Evolutionary conservation across 2,888 invertebrate genomes (phyloP).

Genomic region (Drosophila nigricruria): DNA sequence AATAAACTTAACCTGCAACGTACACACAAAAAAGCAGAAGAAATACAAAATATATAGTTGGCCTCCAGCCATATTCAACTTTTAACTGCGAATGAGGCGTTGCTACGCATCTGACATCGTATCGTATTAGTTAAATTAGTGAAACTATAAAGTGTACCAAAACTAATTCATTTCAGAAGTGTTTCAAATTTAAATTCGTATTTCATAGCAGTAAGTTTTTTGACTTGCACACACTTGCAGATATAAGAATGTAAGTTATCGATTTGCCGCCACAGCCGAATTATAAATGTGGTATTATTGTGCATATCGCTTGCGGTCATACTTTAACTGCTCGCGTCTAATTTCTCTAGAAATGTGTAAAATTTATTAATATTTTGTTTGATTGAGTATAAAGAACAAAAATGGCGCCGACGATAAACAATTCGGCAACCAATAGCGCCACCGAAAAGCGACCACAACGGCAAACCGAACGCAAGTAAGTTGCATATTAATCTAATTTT

Average conservation of each 20-base stretch:
- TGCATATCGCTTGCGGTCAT: constrained; percentile 12
- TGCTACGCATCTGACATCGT: background rate
- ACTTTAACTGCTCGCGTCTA: constrained; percentile 25
- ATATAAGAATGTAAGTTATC: constrained; percentile 3
- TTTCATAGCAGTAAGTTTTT: constrained; percentile 12
- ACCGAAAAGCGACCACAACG: constrained; percentile 71
- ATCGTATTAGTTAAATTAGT: background rate
- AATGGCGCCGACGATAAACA: constrained; percentile 91
- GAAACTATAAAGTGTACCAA: background rate
- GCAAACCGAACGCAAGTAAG: constrained; percentile 83
- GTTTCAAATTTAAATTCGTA: background rate
- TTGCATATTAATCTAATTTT: constrained; percentile 3
- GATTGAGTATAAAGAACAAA: constrained; percentile 84
- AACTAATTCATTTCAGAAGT: background rate
- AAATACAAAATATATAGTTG: constrained; percentile 4
- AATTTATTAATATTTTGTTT: background rate
- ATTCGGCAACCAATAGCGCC: constrained; percentile 84
- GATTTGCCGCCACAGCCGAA: constrained; percentile 29
- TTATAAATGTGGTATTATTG: background rate
- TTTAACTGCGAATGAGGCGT: background rate
- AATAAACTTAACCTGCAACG: background rate
- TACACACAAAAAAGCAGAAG: background rate
- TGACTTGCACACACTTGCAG: background rate
- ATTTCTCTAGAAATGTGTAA: constrained; percentile 6
- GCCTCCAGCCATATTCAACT: constrained; percentile 11